Conservation (phyloP, 2,888 invertebrate genomes). For the Metellina segmentata region DNA sequence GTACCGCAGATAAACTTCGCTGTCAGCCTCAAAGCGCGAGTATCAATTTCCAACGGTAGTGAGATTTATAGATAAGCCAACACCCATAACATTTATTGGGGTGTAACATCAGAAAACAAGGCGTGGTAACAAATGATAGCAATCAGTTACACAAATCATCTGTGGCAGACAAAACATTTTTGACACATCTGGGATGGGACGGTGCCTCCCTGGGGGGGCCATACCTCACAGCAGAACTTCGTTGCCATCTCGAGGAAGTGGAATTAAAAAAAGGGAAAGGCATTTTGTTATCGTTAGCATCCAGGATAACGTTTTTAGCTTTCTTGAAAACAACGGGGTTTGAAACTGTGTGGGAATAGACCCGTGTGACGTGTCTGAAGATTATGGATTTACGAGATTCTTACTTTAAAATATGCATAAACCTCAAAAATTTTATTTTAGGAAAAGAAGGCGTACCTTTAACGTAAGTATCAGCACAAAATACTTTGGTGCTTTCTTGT, state of each 20-base stretch:
- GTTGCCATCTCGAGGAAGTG: slow-evolving; percentile 15
- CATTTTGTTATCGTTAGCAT: slow-evolving; percentile 45
- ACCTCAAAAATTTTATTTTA: no score
- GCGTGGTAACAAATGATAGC: slow-evolving; percentile 59
- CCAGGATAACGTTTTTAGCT: slow-evolving; percentile 20
- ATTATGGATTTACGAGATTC: no score
- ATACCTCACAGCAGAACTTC: slow-evolving; percentile 15
- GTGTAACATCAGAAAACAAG: slow-evolving; percentile 59
- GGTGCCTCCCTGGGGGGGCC: slow-evolving; percentile 21
- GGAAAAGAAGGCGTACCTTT: no score
- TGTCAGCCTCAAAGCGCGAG: background rate
- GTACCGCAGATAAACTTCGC: no score
- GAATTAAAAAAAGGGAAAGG: slow-evolving; percentile 9
- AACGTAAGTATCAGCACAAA: no score
- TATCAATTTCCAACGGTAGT: slow-evolving; percentile 16
- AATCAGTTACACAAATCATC: slow-evolving; percentile 70
- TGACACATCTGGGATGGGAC: slow-evolving; percentile 47
- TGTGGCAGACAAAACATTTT: slow-evolving; percentile 46
- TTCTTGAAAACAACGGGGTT: background rate
- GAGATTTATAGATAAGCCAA: slow-evolving; percentile 47
- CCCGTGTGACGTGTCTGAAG: no score
- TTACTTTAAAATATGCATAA: no score
- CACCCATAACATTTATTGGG: slow-evolving; percentile 59
- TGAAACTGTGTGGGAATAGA: no score
- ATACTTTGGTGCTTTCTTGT: no score